phyloP scores from a whole-genome alignment of 2,797 vertebrate genomes.

The Trematomus bernacchii region DNA sequence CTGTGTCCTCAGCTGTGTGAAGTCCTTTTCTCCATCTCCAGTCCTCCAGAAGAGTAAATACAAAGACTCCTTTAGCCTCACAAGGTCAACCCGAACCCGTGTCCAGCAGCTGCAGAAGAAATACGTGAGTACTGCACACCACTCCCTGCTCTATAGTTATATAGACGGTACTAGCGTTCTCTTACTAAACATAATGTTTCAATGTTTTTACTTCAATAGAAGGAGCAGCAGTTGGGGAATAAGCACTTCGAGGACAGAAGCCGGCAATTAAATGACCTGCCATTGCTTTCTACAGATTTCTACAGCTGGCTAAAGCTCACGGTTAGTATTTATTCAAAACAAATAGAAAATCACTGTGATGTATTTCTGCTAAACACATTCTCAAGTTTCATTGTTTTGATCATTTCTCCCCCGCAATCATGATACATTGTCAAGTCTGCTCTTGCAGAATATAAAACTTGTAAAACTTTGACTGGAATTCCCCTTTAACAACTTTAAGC shows the following conservation, averaged over 20 bases:
- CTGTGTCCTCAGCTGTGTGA: constrained; percentile 48
- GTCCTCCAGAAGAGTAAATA: constrained; percentile 54
- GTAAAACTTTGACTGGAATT: constrained; percentile 51
- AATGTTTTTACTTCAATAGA: constrained; percentile 60
- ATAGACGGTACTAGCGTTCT: neutral
- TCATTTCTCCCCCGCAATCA: neutral
- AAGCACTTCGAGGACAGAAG: constrained; percentile 72
- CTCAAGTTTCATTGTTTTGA: constrained; percentile 22
- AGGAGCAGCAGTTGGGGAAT: constrained; percentile 78
- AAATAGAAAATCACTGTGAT: neutral
- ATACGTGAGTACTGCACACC: constrained; percentile 79
- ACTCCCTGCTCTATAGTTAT: neutral
- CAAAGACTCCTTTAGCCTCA: constrained; percentile 71
- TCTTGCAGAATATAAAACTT: constrained; percentile 44
- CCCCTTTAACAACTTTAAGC: constrained; percentile 44
- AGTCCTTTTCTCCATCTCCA: constrained; percentile 27
- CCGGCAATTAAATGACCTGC: constrained; percentile 71
- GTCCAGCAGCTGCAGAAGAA: constrained; percentile 78
- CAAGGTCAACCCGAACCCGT: constrained; percentile 57
- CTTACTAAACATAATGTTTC: neutral
- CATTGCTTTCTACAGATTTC: constrained; percentile 77
- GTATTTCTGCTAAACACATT: neutral
- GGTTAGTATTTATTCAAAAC: constrained; percentile 68
- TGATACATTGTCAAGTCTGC: neutral
- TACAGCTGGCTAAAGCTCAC: constrained; percentile 76